These are phyloP conservation scores for Rapana venosa DNA, from an alignment of 2,888 invertebrate species.

Conservation along the genomic window DNA sequence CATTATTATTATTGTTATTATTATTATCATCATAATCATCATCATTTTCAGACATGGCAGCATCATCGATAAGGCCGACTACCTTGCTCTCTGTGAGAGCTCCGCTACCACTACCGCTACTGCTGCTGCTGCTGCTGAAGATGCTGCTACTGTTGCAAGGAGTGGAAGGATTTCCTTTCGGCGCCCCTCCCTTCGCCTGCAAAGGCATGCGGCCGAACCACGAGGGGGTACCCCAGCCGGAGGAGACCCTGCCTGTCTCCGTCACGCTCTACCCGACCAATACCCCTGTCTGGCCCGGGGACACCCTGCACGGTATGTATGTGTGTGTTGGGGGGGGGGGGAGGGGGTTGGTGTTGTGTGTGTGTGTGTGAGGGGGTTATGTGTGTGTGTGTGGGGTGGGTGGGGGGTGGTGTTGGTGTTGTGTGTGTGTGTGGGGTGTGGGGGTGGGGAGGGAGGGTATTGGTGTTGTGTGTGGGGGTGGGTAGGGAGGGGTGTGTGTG, in stretches of 20 bases:
- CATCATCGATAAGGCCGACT: too few relatives aligned
- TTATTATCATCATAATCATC: neutral
- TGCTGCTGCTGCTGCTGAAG: neutral
- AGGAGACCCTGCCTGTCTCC: neutral
- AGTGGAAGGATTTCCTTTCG: neutral
- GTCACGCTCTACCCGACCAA: neutral
- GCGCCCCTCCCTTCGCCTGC: neutral
- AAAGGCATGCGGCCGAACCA: neutral
- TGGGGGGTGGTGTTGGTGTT: neutral
- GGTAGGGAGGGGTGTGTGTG: neutral
- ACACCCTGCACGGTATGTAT: neutral
- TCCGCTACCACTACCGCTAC: too few relatives aligned
- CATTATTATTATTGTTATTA: neutral
- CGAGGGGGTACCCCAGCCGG: neutral
- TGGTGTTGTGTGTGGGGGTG: neutral
- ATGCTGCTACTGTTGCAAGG: neutral
- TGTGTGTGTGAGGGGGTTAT: neutral
- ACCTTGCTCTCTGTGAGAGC: too few relatives aligned
- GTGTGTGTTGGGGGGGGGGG: neutral
- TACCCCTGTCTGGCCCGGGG: neutral
- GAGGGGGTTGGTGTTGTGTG: neutral
- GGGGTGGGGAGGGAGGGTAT: too few relatives aligned
- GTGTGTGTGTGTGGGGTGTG: too few relatives aligned
- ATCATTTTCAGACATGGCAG: neutral
- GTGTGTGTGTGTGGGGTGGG: neutral